A percentile compares a stretch with the other conserved stretches of the same genome.
Evolutionary conservation across 1,140 invertebrate species (phyloP).

Genomic region (Caenorhabditis inopinata): DNA sequence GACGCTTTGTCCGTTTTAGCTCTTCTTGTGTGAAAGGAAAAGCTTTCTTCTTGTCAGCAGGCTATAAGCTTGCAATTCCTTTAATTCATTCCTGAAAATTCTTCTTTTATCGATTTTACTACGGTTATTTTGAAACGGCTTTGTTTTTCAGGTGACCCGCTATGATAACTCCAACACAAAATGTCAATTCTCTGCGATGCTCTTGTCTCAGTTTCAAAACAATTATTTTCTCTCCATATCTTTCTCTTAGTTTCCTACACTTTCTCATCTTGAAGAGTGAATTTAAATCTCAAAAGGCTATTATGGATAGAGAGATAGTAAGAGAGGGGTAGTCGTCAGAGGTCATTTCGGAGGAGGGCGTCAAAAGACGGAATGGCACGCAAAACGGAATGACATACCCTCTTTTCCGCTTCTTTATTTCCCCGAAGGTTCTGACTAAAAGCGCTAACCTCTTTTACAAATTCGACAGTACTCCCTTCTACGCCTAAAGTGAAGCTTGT

Average conservation of each 20-base stretch:
- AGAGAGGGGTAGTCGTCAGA: neutral
- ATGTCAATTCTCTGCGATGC: neutral
- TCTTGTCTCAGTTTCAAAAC: too few species aligned
- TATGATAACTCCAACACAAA: too few species aligned
- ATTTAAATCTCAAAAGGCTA: neutral
- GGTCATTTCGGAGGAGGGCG: neutral
- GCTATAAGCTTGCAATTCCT: neutral
- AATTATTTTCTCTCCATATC: too few species aligned
- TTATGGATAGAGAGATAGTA: neutral
- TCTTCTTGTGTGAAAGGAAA: conserved; percentile 9
- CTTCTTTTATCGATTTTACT: too few species aligned
- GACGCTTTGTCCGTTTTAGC: conserved; percentile 9
- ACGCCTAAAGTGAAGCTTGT: too few species aligned
- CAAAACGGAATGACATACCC: neutral
- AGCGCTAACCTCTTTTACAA: too few species aligned
- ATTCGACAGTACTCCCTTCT: too few species aligned
- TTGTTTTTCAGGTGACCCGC: too few species aligned
- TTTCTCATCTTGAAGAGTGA: neutral
- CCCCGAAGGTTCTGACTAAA: too few species aligned
- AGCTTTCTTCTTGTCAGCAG: neutral
- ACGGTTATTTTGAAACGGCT: too few species aligned
- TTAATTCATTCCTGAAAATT: too few species aligned
- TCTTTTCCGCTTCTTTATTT: neutral
- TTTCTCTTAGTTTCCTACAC: neutral
- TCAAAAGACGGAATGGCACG: neutral